phyloP scores from a whole-genome alignment of 2,888 invertebrate species.

The Callyntrura sp. region DNA sequence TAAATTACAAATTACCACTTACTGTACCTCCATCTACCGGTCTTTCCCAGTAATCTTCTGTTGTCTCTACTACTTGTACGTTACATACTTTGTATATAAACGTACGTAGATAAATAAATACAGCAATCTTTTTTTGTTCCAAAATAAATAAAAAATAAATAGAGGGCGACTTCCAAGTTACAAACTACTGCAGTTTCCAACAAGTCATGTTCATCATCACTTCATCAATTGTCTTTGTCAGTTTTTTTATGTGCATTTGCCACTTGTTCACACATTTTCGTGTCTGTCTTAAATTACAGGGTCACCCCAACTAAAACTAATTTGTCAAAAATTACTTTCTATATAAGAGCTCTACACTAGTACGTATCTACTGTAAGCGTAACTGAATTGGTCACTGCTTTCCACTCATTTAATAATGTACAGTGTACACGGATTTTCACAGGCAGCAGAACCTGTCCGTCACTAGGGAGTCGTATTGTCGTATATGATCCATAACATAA shows the following conservation, averaged over 20 bases:
- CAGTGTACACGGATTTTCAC: not conserved
- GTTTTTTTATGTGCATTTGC: not conserved
- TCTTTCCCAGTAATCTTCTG: too few relatives aligned
- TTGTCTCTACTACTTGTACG: too few relatives aligned
- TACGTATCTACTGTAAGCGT: conserved; percentile 3
- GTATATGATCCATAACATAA: not conserved
- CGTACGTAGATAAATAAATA: too few relatives aligned
- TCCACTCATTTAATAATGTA: not conserved
- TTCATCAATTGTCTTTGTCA: not conserved
- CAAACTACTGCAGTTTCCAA: too few relatives aligned
- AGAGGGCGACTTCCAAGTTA: too few relatives aligned
- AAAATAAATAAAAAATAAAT: too few relatives aligned
- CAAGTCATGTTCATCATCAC: conserved; percentile 40
- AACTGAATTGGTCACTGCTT: not conserved
- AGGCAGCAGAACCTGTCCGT: too few relatives aligned
- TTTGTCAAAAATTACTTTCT: not conserved
- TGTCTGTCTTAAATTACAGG: not conserved
- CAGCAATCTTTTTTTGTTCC: too few relatives aligned
- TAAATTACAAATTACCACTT: too few relatives aligned
- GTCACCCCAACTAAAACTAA: too few relatives aligned
- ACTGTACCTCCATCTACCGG: too few relatives aligned
- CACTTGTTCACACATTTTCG: not conserved
- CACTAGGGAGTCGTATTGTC: not conserved
- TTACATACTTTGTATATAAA: too few relatives aligned
- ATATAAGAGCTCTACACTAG: not conserved